Conservation (phyloP, 2,888 invertebrate species). For the Alitta virens region DNA sequence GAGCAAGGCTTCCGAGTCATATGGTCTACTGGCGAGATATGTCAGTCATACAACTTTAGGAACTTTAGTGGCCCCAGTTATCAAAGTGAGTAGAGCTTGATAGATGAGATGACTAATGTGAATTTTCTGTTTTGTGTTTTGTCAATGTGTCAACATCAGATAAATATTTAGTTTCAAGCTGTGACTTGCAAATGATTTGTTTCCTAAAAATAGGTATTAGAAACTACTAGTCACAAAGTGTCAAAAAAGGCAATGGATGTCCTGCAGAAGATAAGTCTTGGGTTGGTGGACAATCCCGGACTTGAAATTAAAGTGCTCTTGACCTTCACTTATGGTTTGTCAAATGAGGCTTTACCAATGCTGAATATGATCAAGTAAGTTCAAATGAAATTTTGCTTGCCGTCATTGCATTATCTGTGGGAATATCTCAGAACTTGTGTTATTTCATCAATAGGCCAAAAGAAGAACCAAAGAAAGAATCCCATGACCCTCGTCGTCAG, state of each 20-base stretch:
- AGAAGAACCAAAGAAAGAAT: no score
- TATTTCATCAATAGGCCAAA: no score
- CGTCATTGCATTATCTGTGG: no score
- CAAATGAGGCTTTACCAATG: conserved; percentile 77
- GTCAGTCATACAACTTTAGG: conserved; percentile 67
- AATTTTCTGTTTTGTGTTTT: no score
- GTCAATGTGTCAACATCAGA: no score
- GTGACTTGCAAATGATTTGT: no score
- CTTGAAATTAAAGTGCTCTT: conserved; percentile 72
- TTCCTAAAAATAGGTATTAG: conserved; percentile 65
- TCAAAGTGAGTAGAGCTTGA: conserved; percentile 65
- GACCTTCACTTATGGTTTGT: conserved; percentile 77
- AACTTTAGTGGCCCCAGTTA: conserved; percentile 77
- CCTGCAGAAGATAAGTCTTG: conserved; percentile 74
- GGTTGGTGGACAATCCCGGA: conserved; percentile 78
- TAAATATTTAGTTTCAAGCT: no score
- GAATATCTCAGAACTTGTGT: no score
- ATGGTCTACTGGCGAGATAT: conserved; percentile 77
- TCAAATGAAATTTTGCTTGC: no score
- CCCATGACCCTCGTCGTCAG: conserved; percentile 12
- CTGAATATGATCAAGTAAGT: conserved; percentile 60
- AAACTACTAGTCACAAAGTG: conserved; percentile 75
- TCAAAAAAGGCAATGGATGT: conserved; percentile 79
- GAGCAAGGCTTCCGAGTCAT: conserved; percentile 82
- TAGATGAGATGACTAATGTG: no score